Evolutionary conservation across 2,888 invertebrate genomes (phyloP).

Genomic region (Tillus elongatus): DNA sequence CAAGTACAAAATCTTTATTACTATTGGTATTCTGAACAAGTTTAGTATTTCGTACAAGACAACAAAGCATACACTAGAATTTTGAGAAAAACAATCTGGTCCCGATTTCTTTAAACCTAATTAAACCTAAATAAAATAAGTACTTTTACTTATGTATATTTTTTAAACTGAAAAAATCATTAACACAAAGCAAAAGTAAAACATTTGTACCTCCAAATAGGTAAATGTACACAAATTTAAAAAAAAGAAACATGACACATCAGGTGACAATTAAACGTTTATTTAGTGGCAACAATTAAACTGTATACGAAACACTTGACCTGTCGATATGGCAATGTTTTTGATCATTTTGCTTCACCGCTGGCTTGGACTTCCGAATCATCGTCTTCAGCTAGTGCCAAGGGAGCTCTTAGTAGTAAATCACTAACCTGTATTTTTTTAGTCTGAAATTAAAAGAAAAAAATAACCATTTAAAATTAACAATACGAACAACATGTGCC

Average conservation of each 20-base stretch:
- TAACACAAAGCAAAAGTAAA: too few species aligned
- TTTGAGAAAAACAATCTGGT: conserved; percentile 1
- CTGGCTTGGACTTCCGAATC: conserved; percentile 14
- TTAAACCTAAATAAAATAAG: too few species aligned
- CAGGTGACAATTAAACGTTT: too few species aligned
- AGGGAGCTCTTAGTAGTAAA: conserved; percentile 36
- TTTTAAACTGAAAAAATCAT: too few species aligned
- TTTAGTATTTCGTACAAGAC: conserved; percentile 3
- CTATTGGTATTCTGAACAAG: neutral
- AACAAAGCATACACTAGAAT: too few species aligned
- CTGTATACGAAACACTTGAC: conserved; percentile 29
- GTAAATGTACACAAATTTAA: too few species aligned
- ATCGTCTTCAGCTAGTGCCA: conserved; percentile 40
- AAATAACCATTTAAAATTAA: conserved; percentile 14
- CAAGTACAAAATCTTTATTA: neutral
- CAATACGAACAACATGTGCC: too few species aligned
- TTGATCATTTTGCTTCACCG: conserved; percentile 15
- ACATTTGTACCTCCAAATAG: too few species aligned
- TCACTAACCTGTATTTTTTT: conserved; percentile 36
- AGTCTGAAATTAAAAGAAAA: conserved; percentile 32
- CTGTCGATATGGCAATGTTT: conserved; percentile 28
- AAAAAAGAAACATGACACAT: too few species aligned
- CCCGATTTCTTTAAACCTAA: conserved; percentile 5
- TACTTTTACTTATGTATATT: too few species aligned
- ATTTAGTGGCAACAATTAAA: too few species aligned